A percentile compares a stretch with the other conserved stretches of the same genome.
phyloP scores from a whole-genome alignment of 2,797 vertebrate genomes.

The Trichosurus vulpecula region DNA sequence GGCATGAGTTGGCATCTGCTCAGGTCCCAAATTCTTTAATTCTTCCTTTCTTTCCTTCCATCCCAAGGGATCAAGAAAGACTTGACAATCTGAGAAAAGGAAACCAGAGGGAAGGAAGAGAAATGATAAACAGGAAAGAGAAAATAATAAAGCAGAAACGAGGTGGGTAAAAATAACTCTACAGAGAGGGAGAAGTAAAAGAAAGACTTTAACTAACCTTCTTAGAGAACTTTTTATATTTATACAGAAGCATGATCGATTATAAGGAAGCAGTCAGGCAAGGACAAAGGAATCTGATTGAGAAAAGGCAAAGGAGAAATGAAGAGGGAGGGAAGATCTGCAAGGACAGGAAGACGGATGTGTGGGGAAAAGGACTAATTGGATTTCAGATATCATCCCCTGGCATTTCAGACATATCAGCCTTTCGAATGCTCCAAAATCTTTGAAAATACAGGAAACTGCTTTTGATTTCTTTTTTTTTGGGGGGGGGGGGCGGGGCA shows the following conservation, averaged over 20 bases:
- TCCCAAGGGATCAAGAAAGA: conserved; percentile 29
- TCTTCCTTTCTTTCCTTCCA: conserved; percentile 7
- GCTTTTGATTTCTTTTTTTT: conserved; percentile 59
- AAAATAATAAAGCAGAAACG: conserved; percentile 61
- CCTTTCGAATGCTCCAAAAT: conserved; percentile 49
- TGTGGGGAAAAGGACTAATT: conserved; percentile 8
- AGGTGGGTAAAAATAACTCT: conserved; percentile 57
- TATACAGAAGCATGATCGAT: background rate
- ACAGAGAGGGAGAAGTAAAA: conserved; percentile 22
- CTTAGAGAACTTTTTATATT: background rate
- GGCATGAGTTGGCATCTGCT: conserved; percentile 2
- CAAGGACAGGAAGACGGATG: background rate
- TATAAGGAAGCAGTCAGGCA: background rate
- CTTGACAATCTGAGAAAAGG: conserved; percentile 33
- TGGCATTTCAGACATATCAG: conserved; percentile 52
- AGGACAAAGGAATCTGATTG: background rate
- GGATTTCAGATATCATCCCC: conserved; percentile 43
- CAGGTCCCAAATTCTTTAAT: background rate
- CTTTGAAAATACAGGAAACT: conserved; percentile 71
- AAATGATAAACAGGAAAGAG: conserved; percentile 64
- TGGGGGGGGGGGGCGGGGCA: no score
- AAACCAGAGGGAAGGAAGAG: conserved; percentile 47
- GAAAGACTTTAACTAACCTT: conserved; percentile 6
- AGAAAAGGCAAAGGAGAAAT: background rate
- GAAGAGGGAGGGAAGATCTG: conserved; percentile 1